Evolutionary conservation across 1,140 invertebrate species (phyloP), one percentile per base, ranked within the genome.

Genomic region (Cryptotermes secundus): DNA sequence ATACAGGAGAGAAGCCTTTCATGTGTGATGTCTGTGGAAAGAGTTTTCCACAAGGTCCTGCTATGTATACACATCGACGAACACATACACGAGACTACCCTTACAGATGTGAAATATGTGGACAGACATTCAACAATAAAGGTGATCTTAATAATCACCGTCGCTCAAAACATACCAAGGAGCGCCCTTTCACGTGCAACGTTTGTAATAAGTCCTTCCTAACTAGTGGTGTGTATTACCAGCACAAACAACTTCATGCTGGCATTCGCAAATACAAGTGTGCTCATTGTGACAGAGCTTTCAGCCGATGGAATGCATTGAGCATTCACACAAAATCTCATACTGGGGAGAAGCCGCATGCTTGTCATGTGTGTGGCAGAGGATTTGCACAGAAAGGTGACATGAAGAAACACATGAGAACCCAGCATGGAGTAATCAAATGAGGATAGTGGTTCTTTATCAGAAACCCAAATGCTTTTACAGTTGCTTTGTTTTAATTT

Each of bases 141-240:
- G 89, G 87, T 90, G 93, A 94, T 87, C 88, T 94, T 83, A 93
- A 93, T 85, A 93, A 94, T 87, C 93, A 94, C 84, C 92, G 93
- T 22, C 90, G 93, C 4, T 93, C 93, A 87, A 92, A 91, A 14
- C 93, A 94, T 85, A 93, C 93, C 3, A 93, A 94, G 9, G 93
- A 95, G 85, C 91, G 94, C 6, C 95, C 95, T 10, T 95, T 95
- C 87, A 92, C 93, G 83, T 95, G 95, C 84, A 89, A 91, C 36
- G 91, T 94, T 14, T 96, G 95, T 87, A 92, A 92, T 45, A 95
- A 95, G 87, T 92, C 92, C 31, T 96, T 96, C 86, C 91, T 95
- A 1, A 95, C 94, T 7, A 94, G 94, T 0, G 94, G 94, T 10
- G 94, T 95, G 26, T 93, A 94, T 81, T 94, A 94, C 83, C 94